Conservation (phyloP, 2,113 vertebrate genomes). For the Pseudolaguvia tuberculata region DNA sequence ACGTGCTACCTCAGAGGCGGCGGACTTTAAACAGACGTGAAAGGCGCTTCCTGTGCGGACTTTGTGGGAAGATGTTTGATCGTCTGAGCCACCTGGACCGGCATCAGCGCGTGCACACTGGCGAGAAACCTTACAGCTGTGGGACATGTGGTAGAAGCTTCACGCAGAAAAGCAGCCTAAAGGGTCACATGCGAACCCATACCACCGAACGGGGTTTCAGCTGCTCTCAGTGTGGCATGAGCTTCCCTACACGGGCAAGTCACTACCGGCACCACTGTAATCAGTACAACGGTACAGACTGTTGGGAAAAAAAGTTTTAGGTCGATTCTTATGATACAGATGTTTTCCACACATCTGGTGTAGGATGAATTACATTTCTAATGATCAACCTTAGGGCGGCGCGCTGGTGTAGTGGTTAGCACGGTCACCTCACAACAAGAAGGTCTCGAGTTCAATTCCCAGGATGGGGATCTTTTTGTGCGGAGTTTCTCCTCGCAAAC, state of each 20-base stretch:
- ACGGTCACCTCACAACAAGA: no score
- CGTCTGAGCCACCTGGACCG: conserved; percentile 42
- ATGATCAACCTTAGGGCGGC: not conserved
- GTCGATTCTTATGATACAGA: not conserved
- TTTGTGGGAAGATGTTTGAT: conserved; percentile 41
- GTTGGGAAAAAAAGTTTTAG: not conserved
- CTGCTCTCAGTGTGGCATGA: conserved; percentile 23
- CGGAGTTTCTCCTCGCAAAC: no score
- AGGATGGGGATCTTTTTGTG: no score
- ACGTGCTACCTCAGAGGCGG: not conserved
- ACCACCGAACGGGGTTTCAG: conserved; percentile 16
- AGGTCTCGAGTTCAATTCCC: no score
- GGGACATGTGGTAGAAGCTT: conserved; percentile 34
- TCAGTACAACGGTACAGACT: not conserved
- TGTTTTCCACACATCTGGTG: not conserved
- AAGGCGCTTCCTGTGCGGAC: conserved; percentile 31
- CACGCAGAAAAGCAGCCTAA: conserved; percentile 44
- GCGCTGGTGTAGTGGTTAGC: no score
- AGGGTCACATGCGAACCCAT: conserved; percentile 42
- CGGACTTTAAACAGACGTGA: not conserved
- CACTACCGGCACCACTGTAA: conserved; percentile 36
- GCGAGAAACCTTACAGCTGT: conserved; percentile 39
- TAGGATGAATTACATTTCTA: not conserved
- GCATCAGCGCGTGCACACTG: conserved; percentile 41
- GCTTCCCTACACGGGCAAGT: conserved; percentile 30